Conservation (phyloP, 2,113 vertebrate genomes). For the Syngnathoides biaculeatus region DNA sequence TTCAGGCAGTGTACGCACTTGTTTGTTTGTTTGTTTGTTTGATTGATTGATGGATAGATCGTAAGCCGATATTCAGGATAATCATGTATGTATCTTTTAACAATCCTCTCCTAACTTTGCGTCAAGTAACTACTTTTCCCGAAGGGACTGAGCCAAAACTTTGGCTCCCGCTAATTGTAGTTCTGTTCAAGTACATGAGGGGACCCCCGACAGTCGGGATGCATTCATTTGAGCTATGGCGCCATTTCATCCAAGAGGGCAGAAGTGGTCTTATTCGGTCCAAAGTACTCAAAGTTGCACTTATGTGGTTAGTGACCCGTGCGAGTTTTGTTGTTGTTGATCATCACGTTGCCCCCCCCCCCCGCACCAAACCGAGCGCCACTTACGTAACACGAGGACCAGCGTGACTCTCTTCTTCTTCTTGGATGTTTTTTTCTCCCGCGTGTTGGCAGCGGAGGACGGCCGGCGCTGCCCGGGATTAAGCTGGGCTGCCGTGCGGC, state of each 20-base stretch:
- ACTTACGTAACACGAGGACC: constrained; percentile 48
- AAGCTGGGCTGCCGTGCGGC: constrained; percentile 44
- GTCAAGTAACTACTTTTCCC: too few species aligned
- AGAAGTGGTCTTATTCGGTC: not conserved
- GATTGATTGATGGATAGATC: too few species aligned
- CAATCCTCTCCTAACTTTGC: too few species aligned
- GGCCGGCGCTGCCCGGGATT: constrained; percentile 42
- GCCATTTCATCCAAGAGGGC: not conserved
- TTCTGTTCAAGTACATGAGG: too few species aligned
- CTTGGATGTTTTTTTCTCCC: constrained; percentile 21
- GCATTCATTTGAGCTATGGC: not conserved
- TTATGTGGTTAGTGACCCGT: not conserved
- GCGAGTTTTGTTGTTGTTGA: not conserved
- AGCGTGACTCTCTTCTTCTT: constrained; percentile 23
- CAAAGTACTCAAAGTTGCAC: not conserved
- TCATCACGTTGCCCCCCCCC: not conserved
- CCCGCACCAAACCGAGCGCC: constrained; percentile 25
- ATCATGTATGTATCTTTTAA: too few species aligned
- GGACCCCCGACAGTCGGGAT: too few species aligned
- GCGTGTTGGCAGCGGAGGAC: constrained; percentile 21
- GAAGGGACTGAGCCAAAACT: too few species aligned
- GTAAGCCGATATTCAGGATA: too few species aligned
- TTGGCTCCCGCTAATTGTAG: too few species aligned
- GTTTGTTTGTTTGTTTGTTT: too few species aligned
- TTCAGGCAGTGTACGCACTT: too few species aligned